Evolutionary conservation across 1,140 invertebrate genomes (phyloP), one percentile per base, ranked within the genome.

Genomic region (Eupristina koningsbergeri): DNA sequence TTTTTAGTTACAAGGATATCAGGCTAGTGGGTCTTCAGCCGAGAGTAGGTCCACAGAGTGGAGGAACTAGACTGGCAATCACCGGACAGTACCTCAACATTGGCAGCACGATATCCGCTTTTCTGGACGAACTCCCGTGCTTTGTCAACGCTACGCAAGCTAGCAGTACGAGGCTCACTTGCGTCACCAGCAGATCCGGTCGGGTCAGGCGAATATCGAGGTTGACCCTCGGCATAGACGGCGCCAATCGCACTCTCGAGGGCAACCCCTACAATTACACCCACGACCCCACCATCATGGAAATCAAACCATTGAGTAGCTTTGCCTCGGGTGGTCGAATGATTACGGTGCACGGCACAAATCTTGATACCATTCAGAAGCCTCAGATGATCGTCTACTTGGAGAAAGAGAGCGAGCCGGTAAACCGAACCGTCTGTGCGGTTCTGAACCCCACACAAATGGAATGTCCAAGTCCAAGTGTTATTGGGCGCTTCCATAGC

Each of bases 31-130:
- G 96, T 11, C 93, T 99, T 76, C 95, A 95, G 90, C 98, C 99
- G 1, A 93, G 94, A 0, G 93, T 97, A 69, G 99, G 98, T 0
- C 98, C 98, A 8, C 95, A 96, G 87, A 98, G 97, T 86, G 99
- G 98, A 36, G 98, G 98, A 2, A 99, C 98, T 0, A 95, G 96
- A 86, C 91, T 99, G 71, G 97, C 97, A 5, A 96, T 99, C 82
- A 96, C 95, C 85, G 99, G 99, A 29, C 94, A 96, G 86, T 96
- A 98, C 92, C 92, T 99, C 71, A 98, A 99, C 89, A 98, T 99
- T 89, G 99, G 99, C 8, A 98, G 97, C 47, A 95, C 95, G 84
- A 96, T 98, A 81, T 95, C 95, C 6, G 97, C 98, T 0, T 97
- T 95, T 90, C 92, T 99, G 15, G 98, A 98, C 92, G 96, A 98